Evolutionary conservation across 2,888 invertebrate species (phyloP), one percentile per base, ranked within the genome.

Genomic region (Nephrotoma appendiculata): DNA sequence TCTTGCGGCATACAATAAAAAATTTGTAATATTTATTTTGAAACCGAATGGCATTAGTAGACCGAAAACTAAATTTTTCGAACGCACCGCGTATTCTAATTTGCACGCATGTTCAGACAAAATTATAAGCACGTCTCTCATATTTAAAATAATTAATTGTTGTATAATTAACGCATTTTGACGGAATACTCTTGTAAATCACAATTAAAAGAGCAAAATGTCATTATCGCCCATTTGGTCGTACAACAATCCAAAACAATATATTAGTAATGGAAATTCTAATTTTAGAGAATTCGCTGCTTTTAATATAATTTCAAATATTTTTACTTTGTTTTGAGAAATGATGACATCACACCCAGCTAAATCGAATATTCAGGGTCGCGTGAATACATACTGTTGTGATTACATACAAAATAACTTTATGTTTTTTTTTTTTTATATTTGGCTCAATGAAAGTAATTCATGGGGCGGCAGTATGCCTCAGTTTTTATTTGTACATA

Each of bases 271-370:
- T 57, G 71, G 9, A 3, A 19, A 71, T 71, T 71, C 71, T 71
- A 71, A 71, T 71, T 71, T 71, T 71, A 71, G 71, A 71, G 71
- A 31, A 31, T 71, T 71, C 9, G 71, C 71, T 31, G 71, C 31
- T 71, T 52, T 71, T 31, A 31, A 57, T 71, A 31, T 31, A 52
- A 31, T 31, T 52, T 52, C 7, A 71, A 71, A 83, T 87, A 83
- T 71, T 15, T 87, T 57, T 85, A 87, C 52, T 71, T 83, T 83
- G 85, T 83, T 86, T 48, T 48, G 45, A 83, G 83, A 86, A 86
- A 71, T 71, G 31, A 71, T 71, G 71, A 71, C 71, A 71, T 71
- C 71, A 71, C 71, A 11, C 71, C 71, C 71, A 71, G 31, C 71
- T 31, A 71, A 71, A 71, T 71, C 19, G 71, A 71, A 71, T 71